Evolutionary conservation across 2,888 invertebrate genomes (phyloP).

Genomic region (Caenorhabditis sinica): DNA sequence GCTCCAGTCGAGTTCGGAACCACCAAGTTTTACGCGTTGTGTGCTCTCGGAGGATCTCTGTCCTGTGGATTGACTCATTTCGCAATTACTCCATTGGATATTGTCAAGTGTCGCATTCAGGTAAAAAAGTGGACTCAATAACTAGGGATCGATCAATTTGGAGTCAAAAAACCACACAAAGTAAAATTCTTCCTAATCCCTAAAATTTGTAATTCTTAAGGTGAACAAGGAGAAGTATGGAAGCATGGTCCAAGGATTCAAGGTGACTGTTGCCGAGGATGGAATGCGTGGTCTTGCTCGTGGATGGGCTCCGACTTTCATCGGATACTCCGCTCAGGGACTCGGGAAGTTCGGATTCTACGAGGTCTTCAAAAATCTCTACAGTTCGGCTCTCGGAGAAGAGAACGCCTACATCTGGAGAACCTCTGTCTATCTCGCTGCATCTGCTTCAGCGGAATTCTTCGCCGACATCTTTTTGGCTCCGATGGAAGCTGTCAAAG

Average conservation of each 20-base stretch:
- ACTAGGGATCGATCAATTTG: too few species aligned
- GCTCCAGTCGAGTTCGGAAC: constrained; percentile 87
- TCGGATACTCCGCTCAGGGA: constrained; percentile 94
- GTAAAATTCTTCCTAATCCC: not conserved
- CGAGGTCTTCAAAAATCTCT: constrained; percentile 93
- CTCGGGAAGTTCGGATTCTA: constrained; percentile 97
- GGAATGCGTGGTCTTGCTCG: constrained; percentile 92
- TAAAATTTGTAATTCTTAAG: constrained; percentile 72
- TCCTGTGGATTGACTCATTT: constrained; percentile 92
- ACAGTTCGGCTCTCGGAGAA: constrained; percentile 87
- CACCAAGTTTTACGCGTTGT: constrained; percentile 91
- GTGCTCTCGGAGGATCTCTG: constrained; percentile 92
- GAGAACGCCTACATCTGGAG: constrained; percentile 63
- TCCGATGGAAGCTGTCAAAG: constrained; percentile 95
- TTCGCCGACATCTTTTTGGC: constrained; percentile 97
- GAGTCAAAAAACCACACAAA: too few species aligned
- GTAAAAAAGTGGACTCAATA: too few species aligned
- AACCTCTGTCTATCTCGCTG: constrained; percentile 91
- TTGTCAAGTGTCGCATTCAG: constrained; percentile 94
- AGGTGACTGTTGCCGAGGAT: constrained; percentile 89
- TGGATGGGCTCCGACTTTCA: constrained; percentile 97
- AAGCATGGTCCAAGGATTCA: constrained; percentile 89
- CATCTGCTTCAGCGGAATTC: constrained; percentile 97
- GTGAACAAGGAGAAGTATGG: constrained; percentile 95
- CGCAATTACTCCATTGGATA: constrained; percentile 93